Conservation (phyloP, 2,888 invertebrate species). For the Hyposoter didymator region DNA sequence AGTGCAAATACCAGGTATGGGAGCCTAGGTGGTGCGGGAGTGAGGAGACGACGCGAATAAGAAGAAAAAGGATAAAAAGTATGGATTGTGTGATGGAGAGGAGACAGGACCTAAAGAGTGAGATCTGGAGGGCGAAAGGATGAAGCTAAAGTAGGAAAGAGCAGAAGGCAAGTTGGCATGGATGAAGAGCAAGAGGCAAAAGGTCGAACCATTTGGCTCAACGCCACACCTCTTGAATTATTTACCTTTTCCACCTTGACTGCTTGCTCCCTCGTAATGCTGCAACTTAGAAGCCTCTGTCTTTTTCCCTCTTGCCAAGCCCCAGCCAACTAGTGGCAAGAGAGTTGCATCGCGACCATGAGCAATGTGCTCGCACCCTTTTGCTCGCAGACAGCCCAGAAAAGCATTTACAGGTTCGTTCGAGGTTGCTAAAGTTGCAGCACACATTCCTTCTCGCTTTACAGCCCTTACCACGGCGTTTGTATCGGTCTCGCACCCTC, state of each 20-base stretch:
- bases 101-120: slow-evolving; percentile 29
- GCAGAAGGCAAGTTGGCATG: slow-evolving; percentile 42
- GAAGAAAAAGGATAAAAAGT: slow-evolving; percentile 49
- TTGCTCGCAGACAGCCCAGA: slow-evolving; percentile 35
- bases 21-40: slow-evolving; percentile 22
- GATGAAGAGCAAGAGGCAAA: slow-evolving; percentile 55
- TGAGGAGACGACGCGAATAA: slow-evolving; percentile 33
- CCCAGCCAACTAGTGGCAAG: slow-evolving; percentile 16
- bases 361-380: slow-evolving; percentile 47
- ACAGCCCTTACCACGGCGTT: slow-evolving; percentile 33
- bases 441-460: slow-evolving; percentile 14
- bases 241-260: slow-evolving; percentile 74
- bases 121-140: slow-evolving; percentile 5
- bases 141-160: slow-evolving; percentile 24
- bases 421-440: slow-evolving; percentile 61
- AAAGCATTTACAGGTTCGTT: slow-evolving; percentile 65
- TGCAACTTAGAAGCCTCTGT: slow-evolving; percentile 45
- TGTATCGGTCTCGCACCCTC: slow-evolving; percentile 29
- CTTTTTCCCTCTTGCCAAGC: slow-evolving; percentile 33
- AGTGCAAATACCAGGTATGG: slow-evolving; percentile 25
- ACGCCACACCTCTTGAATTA: slow-evolving; percentile 77
- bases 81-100: slow-evolving; percentile 55
- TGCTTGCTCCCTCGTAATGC: slow-evolving; percentile 55
- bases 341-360: slow-evolving; percentile 46
- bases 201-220: slow-evolving; percentile 75